Base-by-base conservation (phyloP, 2,888 invertebrate species). In the Lithosia quadra region DNA sequence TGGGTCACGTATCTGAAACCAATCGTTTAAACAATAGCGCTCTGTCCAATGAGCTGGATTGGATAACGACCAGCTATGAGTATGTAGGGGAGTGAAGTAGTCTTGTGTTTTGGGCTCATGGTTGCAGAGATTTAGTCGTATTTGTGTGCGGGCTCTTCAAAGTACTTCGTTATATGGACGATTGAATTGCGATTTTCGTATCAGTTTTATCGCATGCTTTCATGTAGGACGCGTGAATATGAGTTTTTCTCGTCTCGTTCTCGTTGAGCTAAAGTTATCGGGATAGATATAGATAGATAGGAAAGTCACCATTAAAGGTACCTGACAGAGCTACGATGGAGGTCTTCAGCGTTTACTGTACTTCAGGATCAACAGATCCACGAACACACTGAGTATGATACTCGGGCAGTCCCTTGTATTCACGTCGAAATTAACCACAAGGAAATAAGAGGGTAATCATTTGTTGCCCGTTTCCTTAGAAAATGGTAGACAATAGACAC, bases 1-100 rank as follows among this genome's bases (percentile, higher is more conserved):
- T 77, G 72, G 78, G 78, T 69, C 78, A 73, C 63, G 72, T 71
- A 75, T 74, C 69, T 74, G 68, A 71, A 72, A 75, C 71, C 70
- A 77, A 71, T 78, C 62, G 66, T 53, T 67, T 60, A 74, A 78
- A 79, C 81, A 81, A 81, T 79, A 80, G 71, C 34, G 68, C 75
- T 69, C 70, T 80, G 77, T 80, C 57, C 74, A 76, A 69, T 61
- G 67, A 74, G 69, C 72, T 70, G 70, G 62, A 76, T 80, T 78
- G 79, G 73, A 75, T 80, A 80, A 79, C 77, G 58, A 76, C 63
- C 21, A 9, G 62, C 64, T 62, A 65, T 60, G 60, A 49, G 61
- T 57, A 5, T n/a, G 56, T 3, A 71, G 74, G 69, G 72, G 72
- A 72, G 71, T 21, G 28, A 49, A 66, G 61, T 65, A 69, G 63